Evolutionary conservation across 2,113 vertebrate genomes (phyloP).

Genomic region (Galeopterus variegatus): DNA sequence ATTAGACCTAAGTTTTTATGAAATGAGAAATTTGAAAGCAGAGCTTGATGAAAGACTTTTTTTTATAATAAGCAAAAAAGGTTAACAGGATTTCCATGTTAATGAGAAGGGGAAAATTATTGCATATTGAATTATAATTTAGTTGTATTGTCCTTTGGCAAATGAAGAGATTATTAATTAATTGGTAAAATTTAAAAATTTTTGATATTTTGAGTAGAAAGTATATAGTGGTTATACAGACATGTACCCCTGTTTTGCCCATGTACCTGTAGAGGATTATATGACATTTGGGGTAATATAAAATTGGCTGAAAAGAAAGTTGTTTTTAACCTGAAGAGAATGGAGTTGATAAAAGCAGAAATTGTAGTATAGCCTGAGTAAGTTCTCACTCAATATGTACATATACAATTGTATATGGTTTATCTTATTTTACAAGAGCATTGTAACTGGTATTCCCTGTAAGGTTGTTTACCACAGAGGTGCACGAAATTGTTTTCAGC

Average conservation of each 20-base stretch:
- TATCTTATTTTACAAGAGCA: not conserved
- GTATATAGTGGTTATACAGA: not conserved
- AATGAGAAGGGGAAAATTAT: not conserved
- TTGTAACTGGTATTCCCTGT: not conserved
- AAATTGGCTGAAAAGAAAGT: not conserved
- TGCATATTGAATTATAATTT: not conserved
- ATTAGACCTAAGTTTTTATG: conserved; percentile 7
- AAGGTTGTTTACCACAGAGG: not conserved
- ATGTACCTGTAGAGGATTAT: not conserved
- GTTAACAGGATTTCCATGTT: conserved; percentile 8
- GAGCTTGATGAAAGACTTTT: not conserved
- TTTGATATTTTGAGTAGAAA: conserved; percentile 33
- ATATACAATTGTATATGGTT: not conserved
- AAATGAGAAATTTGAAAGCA: conserved; percentile 52
- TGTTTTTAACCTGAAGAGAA: conserved; percentile 8
- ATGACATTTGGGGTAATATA: not conserved
- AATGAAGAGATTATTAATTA: conserved; percentile 36
- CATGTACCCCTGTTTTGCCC: not conserved
- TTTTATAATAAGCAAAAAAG: not conserved
- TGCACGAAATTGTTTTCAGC: conserved; percentile 12
- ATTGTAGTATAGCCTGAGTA: not conserved
- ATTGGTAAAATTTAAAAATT: not conserved
- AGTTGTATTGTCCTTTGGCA: not conserved
- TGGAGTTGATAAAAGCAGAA: not conserved
- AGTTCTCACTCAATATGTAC: not conserved